Base-by-base conservation (phyloP, 92 coral and sea anemone species). In the Epizoanthus stellaris region DNA sequence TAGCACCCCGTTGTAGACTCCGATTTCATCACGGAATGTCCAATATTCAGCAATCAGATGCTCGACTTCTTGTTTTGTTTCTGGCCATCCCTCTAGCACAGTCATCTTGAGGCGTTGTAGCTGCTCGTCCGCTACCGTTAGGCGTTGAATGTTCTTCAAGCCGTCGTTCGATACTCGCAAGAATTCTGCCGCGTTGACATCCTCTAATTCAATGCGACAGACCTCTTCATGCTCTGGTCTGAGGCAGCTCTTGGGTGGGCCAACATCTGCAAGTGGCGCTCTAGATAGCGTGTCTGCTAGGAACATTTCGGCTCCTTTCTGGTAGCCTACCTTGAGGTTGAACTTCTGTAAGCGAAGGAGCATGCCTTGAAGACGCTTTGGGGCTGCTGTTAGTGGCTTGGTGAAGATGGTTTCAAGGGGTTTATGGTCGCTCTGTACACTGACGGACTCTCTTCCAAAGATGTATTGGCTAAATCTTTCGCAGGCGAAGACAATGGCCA, bases 111-210 rank as follows among this genome's bases (percentile, higher is more conserved):
- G 81, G 6, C n/a, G n/a, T n/a, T n/a, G n/a, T n/a, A n/a, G n/a
- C n/a, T n/a, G n/a, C n/a, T n/a, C n/a, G n/a, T n/a, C 63, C 56
- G 63, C 65, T 47, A 34, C 81, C 20, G 81, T 75, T 75, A 40
- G 64, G 19, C 63, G 63, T 47, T n/a, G n/a, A n/a, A n/a, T n/a
- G n/a, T n/a, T n/a, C n/a, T n/a, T n/a, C n/a, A n/a, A n/a, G n/a
- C n/a, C n/a, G n/a, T n/a, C n/a, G n/a, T n/a, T n/a, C n/a, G n/a
- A n/a, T n/a, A n/a, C n/a, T n/a, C n/a, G n/a, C 64, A 75, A 49
- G 63, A 75, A 75, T 47, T 75, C 81, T 40, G 81, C 81, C 10
- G 81, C 81, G 56, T n/a, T n/a, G n/a, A n/a, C n/a, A n/a, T n/a
- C n/a, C n/a, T n/a, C n/a, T n/a, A n/a, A n/a, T n/a, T n/a, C 63